Percentiles rank a stretch among this genome's conserved stretches.
phyloP scores from a whole-genome alignment of 2,797 vertebrate genomes.

The Arctocebus calabarensis region DNA sequence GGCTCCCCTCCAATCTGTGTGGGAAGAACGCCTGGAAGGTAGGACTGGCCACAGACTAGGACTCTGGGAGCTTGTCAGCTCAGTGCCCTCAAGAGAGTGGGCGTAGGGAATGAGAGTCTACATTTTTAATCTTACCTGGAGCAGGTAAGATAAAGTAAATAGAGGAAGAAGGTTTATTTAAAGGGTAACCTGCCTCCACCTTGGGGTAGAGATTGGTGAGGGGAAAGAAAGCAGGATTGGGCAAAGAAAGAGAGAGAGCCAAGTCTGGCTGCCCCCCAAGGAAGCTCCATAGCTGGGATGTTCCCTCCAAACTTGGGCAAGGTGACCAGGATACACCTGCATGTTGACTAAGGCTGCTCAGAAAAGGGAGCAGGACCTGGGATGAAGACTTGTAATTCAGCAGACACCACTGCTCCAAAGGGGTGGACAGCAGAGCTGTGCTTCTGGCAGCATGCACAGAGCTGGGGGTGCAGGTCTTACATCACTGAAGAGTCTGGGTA shows the following conservation, averaged over 20 bases:
- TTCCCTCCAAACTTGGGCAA: neutral
- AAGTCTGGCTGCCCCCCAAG: neutral
- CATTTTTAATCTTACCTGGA: neutral
- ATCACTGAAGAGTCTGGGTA: neutral
- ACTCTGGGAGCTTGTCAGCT: neutral
- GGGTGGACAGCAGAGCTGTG: neutral
- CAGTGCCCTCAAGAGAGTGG: neutral
- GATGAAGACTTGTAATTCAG: neutral
- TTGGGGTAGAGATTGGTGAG: neutral
- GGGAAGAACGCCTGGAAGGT: neutral
- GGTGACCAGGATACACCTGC: neutral
- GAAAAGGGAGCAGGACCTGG: neutral
- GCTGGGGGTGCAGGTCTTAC: neutral
- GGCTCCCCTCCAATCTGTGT: neutral
- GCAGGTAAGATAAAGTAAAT: neutral
- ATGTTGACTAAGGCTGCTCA: neutral
- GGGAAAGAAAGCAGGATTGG: neutral
- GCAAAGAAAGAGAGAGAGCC: neutral
- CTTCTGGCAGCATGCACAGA: neutral
- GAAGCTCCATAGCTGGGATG: neutral
- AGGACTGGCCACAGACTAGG: neutral
- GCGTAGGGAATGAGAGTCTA: neutral
- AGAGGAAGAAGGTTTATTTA: neutral
- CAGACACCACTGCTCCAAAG: neutral
- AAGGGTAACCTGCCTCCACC: too few species aligned